Conservation (phyloP, 2,888 invertebrate species). For the Ectobius pallidus region DNA sequence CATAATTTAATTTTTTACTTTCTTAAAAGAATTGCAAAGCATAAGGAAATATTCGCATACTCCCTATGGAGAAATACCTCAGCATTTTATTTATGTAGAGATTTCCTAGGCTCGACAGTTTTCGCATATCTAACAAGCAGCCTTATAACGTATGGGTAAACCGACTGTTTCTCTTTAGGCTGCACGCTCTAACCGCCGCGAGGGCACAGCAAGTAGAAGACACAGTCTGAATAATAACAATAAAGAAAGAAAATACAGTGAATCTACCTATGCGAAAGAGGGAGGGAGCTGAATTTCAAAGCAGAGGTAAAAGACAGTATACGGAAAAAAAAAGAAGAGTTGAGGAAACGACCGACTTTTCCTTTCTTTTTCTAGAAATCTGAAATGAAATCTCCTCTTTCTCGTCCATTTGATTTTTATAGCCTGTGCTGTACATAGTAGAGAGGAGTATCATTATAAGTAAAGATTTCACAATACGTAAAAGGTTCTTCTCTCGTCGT, state of each 20-base stretch:
- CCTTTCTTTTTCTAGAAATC: neutral
- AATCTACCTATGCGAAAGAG: neutral
- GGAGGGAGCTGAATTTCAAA: conserved; percentile 9
- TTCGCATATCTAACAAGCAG: too few relatives aligned
- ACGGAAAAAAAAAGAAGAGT: too few relatives aligned
- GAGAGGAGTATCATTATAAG: neutral
- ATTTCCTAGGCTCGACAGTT: too few relatives aligned
- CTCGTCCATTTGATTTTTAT: conserved; percentile 2
- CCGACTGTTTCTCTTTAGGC: neutral
- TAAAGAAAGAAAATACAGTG: conserved; percentile 4
- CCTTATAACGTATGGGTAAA: conserved; percentile 5
- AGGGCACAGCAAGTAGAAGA: neutral
- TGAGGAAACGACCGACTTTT: neutral
- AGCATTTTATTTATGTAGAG: too few relatives aligned
- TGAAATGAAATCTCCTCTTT: conserved; percentile 5
- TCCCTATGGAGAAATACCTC: too few relatives aligned
- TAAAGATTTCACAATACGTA: neutral
- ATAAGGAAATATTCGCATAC: too few relatives aligned
- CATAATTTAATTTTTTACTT: too few relatives aligned
- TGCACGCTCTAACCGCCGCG: neutral
- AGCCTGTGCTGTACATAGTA: neutral
- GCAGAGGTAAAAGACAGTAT: conserved; percentile 13
- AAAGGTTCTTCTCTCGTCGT: neutral
- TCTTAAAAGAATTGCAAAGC: too few relatives aligned
- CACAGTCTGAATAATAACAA: neutral